Conservation (phyloP, 2,113 vertebrate species). For the Marmota monax region DNA sequence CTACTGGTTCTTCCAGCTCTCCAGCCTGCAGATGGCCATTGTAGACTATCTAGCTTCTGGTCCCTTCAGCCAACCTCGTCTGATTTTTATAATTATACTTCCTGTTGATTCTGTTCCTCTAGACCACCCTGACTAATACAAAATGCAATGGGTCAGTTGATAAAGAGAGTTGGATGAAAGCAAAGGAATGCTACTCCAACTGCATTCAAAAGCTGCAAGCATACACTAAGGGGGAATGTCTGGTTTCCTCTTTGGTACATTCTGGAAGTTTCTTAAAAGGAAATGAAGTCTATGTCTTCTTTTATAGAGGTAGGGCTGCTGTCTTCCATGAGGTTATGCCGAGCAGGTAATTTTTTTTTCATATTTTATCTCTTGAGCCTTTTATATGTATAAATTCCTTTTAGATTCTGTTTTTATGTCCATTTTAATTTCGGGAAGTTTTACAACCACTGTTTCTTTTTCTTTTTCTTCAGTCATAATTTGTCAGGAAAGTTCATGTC, state of each 20-base stretch:
- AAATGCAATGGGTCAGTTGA: background rate
- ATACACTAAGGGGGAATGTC: background rate
- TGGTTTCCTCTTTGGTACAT: background rate
- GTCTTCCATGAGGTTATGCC: background rate
- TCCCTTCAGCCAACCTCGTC: too few species aligned
- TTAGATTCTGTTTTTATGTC: background rate
- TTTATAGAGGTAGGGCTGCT: background rate
- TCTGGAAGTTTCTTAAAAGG: background rate
- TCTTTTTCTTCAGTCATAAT: background rate
- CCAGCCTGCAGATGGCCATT: too few species aligned
- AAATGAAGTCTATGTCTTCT: background rate
- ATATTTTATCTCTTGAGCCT: background rate
- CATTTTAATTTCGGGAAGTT: background rate
- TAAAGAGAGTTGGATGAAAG: background rate
- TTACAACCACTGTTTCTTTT: background rate
- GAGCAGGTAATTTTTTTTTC: background rate
- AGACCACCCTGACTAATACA: too few species aligned
- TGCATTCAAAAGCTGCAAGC: background rate
- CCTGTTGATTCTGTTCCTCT: too few species aligned
- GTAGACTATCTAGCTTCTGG: too few species aligned
- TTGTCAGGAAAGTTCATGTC: slow-evolving; percentile 39
- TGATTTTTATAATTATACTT: too few species aligned
- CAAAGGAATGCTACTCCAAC: background rate
- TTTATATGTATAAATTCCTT: slow-evolving; percentile 17
- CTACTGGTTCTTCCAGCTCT: too few species aligned